Percentiles rank a stretch among this genome's conserved stretches.
These are phyloP conservation scores for Lordiphosa stackelbergi DNA, from an alignment of 1,140 invertebrate species.

Conservation along the genomic window DNA sequence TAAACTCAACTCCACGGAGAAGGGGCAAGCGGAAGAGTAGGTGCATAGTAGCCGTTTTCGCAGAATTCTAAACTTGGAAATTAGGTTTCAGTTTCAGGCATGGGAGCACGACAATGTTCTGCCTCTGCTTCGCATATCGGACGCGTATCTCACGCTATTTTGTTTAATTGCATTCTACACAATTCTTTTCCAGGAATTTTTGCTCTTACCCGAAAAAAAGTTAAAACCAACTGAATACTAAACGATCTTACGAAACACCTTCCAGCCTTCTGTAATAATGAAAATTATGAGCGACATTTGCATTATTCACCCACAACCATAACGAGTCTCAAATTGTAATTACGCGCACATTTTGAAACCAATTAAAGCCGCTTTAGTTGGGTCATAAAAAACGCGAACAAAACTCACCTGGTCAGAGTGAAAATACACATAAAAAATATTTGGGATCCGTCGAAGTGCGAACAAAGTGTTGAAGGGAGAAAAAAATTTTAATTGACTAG, in stretches of 20 bases:
- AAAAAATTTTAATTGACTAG: constrained; percentile 63
- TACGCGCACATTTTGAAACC: constrained; percentile 53
- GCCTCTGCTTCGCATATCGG: constrained; percentile 42
- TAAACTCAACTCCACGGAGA: constrained; percentile 34
- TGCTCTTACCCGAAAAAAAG: constrained; percentile 66
- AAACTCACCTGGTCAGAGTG: constrained; percentile 21
- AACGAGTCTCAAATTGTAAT: constrained; percentile 48
- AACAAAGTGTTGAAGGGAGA: constrained; percentile 23
- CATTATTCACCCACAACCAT: constrained; percentile 38
- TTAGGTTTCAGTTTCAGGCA: constrained; percentile 61
- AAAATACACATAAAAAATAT: constrained; percentile 16
- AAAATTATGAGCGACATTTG: constrained; percentile 36
- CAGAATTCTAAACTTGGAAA: constrained; percentile 75
- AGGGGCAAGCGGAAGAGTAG: neutral
- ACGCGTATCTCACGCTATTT: constrained; percentile 72
- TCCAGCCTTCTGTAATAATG: constrained; percentile 10
- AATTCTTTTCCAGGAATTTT: constrained; percentile 61
- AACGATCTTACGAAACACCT: constrained; percentile 6
- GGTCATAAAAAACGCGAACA: constrained; percentile 36
- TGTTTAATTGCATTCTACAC: constrained; percentile 72
- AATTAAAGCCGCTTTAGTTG: constrained; percentile 48
- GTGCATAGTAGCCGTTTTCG: constrained; percentile 44
- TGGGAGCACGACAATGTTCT: constrained; percentile 47
- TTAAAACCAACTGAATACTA: constrained; percentile 36
- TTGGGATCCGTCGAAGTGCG: constrained; percentile 18